Conservation (phyloP, 2,888 invertebrate species). For the Pollenia labialis region DNA sequence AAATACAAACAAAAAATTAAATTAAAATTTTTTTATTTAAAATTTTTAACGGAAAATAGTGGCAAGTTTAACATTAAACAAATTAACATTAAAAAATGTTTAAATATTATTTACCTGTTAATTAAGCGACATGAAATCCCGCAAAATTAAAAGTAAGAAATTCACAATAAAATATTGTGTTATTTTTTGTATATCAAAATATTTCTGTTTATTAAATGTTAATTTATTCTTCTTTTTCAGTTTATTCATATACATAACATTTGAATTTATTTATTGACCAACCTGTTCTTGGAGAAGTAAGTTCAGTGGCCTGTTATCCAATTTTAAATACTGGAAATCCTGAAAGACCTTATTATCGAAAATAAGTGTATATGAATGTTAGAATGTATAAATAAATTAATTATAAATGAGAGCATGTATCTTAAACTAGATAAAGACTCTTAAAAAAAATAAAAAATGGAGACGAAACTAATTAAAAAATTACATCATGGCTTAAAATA, state of each 20-base stretch:
- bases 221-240: slow-evolving; percentile 41
- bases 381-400: neutral
- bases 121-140: slow-evolving; percentile 15
- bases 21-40: neutral
- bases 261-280: slow-evolving; percentile 27
- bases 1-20: neutral
- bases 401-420: neutral
- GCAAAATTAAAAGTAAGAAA: neutral
- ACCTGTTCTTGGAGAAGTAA: slow-evolving; percentile 13
- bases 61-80: neutral
- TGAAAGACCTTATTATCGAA: slow-evolving; percentile 13
- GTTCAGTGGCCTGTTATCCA: neutral
- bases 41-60: slow-evolving; percentile 1
- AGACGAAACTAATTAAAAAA: too few species aligned
- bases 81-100: neutral
- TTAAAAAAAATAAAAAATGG: too few species aligned
- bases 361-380: neutral
- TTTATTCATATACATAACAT: slow-evolving; percentile 27
- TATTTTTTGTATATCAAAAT: neutral
- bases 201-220: slow-evolving; percentile 37
- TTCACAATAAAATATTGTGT: slow-evolving; percentile 11
- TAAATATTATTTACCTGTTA: slow-evolving; percentile 15
- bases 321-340: slow-evolving; percentile 41
- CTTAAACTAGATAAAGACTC: too few species aligned
- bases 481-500: too few species aligned